Conservation (phyloP, 2,888 invertebrate genomes). For the Dicyrtomina minuta region DNA sequence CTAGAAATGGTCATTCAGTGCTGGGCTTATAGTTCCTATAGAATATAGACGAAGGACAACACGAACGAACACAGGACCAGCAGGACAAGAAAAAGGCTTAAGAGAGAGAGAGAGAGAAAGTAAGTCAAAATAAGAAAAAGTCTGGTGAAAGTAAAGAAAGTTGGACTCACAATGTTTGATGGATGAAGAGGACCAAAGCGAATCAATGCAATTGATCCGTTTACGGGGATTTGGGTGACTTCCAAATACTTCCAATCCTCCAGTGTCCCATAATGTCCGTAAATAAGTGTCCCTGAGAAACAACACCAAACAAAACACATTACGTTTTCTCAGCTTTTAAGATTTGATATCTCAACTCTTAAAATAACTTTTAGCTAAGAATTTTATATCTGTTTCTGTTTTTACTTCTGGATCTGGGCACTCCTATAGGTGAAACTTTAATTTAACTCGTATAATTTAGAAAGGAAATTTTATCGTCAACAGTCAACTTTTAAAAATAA, state of each 20-base stretch:
- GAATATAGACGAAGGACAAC: too few species aligned
- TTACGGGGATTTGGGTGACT: slow-evolving; percentile 40
- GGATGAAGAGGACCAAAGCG: slow-evolving; percentile 52
- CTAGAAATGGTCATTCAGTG: too few species aligned
- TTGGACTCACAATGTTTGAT: slow-evolving; percentile 50
- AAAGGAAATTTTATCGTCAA: too few species aligned
- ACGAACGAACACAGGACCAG: too few species aligned
- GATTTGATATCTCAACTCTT: too few species aligned
- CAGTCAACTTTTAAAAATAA: too few species aligned
- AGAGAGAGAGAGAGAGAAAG: neutral
- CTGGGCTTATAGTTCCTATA: too few species aligned
- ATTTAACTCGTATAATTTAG: too few species aligned
- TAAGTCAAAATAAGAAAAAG: neutral
- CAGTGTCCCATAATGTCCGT: slow-evolving; percentile 50
- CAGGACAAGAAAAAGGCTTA: neutral
- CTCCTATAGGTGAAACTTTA: too few species aligned
- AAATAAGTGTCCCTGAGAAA: slow-evolving; percentile 53
- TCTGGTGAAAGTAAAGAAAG: neutral
- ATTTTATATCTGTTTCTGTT: too few species aligned
- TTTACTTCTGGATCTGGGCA: too few species aligned
- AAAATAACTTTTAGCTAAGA: too few species aligned
- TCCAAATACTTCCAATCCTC: slow-evolving; percentile 50
- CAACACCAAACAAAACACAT: slow-evolving; percentile 1
- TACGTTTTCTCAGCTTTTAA: slow-evolving; percentile 16
- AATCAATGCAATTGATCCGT: slow-evolving; percentile 51